Percentiles rank a stretch among this genome's conserved stretches.
Conservation (phyloP, 2,888 invertebrate genomes). For the Oxytorus armatus region DNA sequence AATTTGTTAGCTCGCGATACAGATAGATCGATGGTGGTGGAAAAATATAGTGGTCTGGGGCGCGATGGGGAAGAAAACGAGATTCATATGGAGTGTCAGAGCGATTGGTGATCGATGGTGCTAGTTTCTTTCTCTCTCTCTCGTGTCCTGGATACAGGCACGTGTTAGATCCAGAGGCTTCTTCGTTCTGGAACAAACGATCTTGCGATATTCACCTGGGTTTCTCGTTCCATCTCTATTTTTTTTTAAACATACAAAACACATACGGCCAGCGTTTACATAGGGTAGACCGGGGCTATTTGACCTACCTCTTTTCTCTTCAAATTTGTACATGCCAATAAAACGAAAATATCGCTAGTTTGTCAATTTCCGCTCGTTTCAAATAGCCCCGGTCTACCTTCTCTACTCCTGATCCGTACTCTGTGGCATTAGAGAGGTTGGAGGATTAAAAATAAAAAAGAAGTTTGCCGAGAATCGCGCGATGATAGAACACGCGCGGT, state of each 20-base stretch:
- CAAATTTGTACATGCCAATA: no score
- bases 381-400: no score
- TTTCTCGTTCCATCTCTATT: slow-evolving; percentile 20
- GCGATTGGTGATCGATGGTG: slow-evolving; percentile 58
- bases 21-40: slow-evolving; percentile 1
- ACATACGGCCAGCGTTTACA: not conserved
- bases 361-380: no score
- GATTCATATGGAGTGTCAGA: slow-evolving; percentile 51
- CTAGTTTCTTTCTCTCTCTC: slow-evolving; percentile 18
- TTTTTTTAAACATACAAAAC: not conserved
- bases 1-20: slow-evolving; percentile 8
- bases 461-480: not conserved
- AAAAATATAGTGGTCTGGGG: not conserved
- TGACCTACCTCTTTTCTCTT: no score
- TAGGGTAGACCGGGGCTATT: no score
- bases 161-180: slow-evolving; percentile 4
- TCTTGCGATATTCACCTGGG: slow-evolving; percentile 21
- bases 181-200: slow-evolving; percentile 25
- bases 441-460: not conserved
- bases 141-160: not conserved
- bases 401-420: slow-evolving; percentile 25
- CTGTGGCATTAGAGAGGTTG: slow-evolving; percentile 79
- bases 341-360: no score
- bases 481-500: not conserved
- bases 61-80: slow-evolving; percentile 28